These are phyloP conservation scores for Strix uralensis DNA, from an alignment of 2,113 vertebrate genomes.

Conservation along the genomic window DNA sequence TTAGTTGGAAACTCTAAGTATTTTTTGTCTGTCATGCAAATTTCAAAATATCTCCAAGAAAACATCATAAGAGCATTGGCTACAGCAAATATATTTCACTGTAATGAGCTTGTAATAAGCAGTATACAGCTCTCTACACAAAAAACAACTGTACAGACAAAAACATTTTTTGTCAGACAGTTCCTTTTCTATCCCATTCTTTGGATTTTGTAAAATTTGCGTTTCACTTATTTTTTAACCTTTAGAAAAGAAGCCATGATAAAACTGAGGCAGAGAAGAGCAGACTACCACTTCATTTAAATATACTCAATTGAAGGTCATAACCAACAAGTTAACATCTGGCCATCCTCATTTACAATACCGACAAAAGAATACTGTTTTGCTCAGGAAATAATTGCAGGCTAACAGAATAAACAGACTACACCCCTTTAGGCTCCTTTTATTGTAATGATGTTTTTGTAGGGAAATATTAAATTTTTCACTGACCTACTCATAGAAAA, in stretches of 20 bases:
- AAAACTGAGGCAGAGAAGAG: neutral
- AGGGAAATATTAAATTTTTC: neutral
- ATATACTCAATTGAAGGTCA: neutral
- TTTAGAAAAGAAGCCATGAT: accelerated
- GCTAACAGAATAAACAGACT: neutral
- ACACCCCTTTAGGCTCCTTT: neutral
- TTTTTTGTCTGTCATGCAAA: neutral
- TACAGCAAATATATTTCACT: neutral
- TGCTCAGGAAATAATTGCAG: neutral
- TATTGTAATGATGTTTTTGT: neutral
- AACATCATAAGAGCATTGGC: neutral
- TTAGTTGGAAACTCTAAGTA: neutral
- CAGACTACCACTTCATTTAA: neutral
- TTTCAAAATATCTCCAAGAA: neutral
- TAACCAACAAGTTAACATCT: neutral
- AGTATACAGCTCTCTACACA: neutral
- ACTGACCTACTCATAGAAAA: neutral
- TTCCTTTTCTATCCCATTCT: neutral
- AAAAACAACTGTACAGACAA: neutral
- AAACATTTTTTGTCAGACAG: neutral
- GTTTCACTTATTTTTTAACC: neutral
- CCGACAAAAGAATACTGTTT: neutral
- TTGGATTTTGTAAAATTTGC: neutral
- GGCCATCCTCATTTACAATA: neutral
- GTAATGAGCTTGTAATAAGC: neutral